phyloP scores from a whole-genome alignment of 2,888 invertebrate genomes.

The Drosophila engyochracea region DNA sequence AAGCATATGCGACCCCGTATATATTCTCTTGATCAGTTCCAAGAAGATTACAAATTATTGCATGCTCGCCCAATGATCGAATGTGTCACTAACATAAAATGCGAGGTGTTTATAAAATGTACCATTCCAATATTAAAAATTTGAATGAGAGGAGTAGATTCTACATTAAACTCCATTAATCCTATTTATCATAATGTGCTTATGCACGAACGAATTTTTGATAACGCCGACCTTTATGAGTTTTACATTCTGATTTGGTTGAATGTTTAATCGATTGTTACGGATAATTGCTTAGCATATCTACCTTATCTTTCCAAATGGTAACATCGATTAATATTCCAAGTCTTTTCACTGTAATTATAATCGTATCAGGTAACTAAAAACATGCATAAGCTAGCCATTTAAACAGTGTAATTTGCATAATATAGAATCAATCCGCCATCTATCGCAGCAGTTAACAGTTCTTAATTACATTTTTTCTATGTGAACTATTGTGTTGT shows the following conservation, averaged over 20 bases:
- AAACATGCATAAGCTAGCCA: neutral
- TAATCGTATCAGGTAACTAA: neutral
- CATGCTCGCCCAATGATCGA: neutral
- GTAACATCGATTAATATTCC: neutral
- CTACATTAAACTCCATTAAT: neutral
- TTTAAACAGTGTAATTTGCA: neutral
- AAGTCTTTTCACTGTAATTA: neutral
- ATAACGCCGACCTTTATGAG: no score
- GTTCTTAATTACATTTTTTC: neutral
- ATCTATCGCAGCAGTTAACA: neutral
- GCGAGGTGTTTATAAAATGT: neutral
- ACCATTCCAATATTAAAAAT: neutral
- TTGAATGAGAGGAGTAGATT: neutral
- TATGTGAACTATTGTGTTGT: neutral
- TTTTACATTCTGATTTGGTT: no score
- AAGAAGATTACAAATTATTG: neutral
- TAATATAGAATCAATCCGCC: no score
- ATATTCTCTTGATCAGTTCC: no score
- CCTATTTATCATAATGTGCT: neutral
- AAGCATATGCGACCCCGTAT: no score
- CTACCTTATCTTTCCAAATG: neutral
- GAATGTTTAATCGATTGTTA: neutral
- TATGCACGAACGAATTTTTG: neutral
- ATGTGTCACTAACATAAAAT: neutral
- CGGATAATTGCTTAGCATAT: neutral